Conservation (phyloP, 2,797 vertebrate species). For the Threskiornis aethiopicus region DNA sequence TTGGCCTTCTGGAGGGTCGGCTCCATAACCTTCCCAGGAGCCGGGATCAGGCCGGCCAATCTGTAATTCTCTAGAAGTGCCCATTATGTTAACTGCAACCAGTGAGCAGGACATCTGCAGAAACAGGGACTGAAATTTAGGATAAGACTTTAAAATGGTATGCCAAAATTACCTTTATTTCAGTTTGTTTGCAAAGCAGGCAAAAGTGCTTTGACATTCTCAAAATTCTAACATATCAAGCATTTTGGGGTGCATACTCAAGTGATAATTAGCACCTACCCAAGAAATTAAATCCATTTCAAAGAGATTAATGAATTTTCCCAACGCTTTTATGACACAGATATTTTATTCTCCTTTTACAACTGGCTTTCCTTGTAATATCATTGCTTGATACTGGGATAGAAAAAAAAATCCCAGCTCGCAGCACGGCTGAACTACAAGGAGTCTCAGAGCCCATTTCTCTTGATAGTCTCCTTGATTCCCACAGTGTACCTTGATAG, state of each 20-base stretch:
- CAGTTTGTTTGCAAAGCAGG: not conserved
- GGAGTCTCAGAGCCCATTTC: not conserved
- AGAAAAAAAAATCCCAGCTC: not conserved
- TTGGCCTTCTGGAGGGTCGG: too few species aligned
- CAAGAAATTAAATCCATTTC: not conserved
- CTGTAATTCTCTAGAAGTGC: not conserved
- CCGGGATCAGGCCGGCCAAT: not conserved
- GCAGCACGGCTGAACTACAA: rapidly evolving
- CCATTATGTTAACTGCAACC: not conserved
- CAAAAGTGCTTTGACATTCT: not conserved
- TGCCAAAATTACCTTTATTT: not conserved
- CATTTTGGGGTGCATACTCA: not conserved
- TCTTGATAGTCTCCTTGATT: not conserved
- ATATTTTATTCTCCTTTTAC: not conserved
- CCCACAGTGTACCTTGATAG: not conserved
- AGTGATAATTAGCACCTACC: not conserved
- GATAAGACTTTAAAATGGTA: not conserved
- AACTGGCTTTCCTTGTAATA: not conserved
- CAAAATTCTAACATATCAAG: not conserved
- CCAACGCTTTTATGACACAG: not conserved
- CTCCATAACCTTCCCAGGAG: not conserved
- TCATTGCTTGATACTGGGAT: not conserved
- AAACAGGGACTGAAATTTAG: not conserved
- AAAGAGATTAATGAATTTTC: not conserved
- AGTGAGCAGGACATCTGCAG: not conserved